Evolutionary conservation across 2,888 invertebrate genomes (phyloP).

Genomic region (Alentia gelatinosa): DNA sequence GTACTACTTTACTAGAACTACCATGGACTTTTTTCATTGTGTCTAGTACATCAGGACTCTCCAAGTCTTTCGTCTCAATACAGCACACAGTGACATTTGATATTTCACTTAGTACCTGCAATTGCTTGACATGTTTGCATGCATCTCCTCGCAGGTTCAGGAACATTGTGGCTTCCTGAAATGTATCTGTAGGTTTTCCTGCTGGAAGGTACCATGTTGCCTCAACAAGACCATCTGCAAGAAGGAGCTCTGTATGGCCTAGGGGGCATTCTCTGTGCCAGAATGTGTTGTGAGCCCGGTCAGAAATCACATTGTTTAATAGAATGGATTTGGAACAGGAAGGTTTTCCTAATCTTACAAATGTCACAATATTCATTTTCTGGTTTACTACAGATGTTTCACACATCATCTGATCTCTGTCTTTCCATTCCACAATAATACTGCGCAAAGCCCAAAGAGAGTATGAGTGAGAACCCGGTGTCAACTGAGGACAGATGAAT

Average conservation of each 20-base stretch:
- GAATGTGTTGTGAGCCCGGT: not conserved
- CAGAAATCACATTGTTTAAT: not conserved
- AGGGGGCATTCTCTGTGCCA: not conserved
- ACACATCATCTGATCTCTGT: not conserved
- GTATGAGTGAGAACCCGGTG: not conserved
- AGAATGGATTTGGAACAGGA: not conserved
- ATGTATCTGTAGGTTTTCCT: not conserved
- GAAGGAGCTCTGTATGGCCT: not conserved
- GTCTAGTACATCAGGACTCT: not conserved
- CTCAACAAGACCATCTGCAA: constrained; percentile 23
- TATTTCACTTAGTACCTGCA: not conserved
- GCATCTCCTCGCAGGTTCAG: not conserved
- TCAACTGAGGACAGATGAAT: not conserved
- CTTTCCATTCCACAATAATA: not conserved
- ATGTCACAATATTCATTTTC: not conserved
- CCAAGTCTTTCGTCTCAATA: not conserved
- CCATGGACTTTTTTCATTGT: not conserved
- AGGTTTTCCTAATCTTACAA: constrained; percentile 10
- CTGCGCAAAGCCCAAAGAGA: constrained; percentile 16
- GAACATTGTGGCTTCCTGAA: constrained; percentile 3
- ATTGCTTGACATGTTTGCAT: not conserved
- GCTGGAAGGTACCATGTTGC: not conserved
- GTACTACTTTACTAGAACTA: not conserved
- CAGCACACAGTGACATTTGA: not conserved
- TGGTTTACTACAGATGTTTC: not conserved